Percentiles rank a stretch among this genome's conserved stretches.
Evolutionary conservation across 2,113 vertebrate genomes (phyloP).

Genomic region (Orcinus orca): DNA sequence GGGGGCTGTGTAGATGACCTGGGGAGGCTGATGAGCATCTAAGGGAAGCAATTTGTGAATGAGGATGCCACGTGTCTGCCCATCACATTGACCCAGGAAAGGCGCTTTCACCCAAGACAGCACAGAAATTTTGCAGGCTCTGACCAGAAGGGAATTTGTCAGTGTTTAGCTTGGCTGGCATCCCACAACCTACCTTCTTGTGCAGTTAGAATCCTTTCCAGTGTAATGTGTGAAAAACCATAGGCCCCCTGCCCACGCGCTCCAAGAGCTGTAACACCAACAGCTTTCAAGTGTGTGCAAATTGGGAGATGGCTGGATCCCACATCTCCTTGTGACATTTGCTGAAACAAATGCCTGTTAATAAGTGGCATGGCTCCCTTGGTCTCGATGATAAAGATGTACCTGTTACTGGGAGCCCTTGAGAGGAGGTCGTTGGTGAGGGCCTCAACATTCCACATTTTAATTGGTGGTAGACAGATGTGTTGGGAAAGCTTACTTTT

Average conservation of each 20-base stretch:
- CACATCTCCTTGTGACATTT: slow-evolving; percentile 29
- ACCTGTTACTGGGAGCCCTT: neutral
- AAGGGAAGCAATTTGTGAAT: neutral
- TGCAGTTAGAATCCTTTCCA: slow-evolving; percentile 35
- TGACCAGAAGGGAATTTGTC: slow-evolving; percentile 47
- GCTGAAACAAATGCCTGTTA: slow-evolving; percentile 51
- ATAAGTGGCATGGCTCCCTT: slow-evolving; percentile 47
- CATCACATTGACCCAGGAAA: neutral
- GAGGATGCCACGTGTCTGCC: neutral
- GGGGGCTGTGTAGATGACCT: neutral
- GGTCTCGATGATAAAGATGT: slow-evolving; percentile 38
- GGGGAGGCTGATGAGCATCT: neutral
- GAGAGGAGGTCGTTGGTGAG: slow-evolving; percentile 1
- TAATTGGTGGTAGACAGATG: slow-evolving; percentile 59
- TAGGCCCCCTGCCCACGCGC: slow-evolving; percentile 37
- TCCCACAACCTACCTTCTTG: slow-evolving; percentile 45
- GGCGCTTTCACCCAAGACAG: neutral
- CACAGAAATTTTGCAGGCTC: neutral
- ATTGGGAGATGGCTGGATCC: slow-evolving; percentile 13
- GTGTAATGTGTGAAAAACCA: slow-evolving; percentile 48
- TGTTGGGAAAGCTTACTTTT: neutral
- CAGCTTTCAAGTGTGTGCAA: slow-evolving; percentile 59
- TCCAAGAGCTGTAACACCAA: slow-evolving; percentile 38
- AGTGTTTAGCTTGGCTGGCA: slow-evolving; percentile 51
- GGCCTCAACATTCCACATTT: neutral